Evolutionary conservation across 2,888 invertebrate species (phyloP).

Genomic region (Lottia gigantea): DNA sequence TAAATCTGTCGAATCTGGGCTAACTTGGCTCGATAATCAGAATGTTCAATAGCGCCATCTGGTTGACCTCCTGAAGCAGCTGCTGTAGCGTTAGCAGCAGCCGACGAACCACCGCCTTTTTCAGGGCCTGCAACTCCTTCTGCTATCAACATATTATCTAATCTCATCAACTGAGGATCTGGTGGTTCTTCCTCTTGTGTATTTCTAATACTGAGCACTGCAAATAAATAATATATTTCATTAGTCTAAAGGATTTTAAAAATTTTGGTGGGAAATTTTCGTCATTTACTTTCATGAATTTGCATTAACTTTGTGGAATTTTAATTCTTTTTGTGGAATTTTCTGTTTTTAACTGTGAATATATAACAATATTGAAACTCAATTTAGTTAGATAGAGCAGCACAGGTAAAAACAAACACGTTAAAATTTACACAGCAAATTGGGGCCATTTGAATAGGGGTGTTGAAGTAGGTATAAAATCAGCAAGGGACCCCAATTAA

Average conservation of each 20-base stretch:
- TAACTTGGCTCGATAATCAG: constrained; percentile 98
- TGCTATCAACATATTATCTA: constrained; percentile 97
- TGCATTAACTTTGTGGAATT: no score
- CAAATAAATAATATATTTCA: constrained; percentile 41
- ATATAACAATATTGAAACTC: no score
- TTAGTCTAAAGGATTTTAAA: no score
- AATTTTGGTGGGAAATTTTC: no score
- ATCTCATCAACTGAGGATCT: constrained; percentile 96
- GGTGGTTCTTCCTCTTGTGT: constrained; percentile 98
- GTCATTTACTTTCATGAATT: no score
- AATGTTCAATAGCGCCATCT: constrained; percentile 94
- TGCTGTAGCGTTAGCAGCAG: constrained; percentile 64
- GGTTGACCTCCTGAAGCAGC: constrained; percentile 65
- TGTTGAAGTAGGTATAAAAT: no score
- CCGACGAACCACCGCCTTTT: constrained; percentile 65
- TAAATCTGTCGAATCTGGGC: constrained; percentile 99
- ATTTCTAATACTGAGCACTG: constrained; percentile 92
- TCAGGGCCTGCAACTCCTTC: constrained; percentile 78
- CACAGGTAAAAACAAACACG: no score
- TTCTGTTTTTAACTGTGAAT: no score
- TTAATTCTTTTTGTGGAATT: no score
- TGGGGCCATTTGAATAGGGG: neutral
- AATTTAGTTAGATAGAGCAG: no score
- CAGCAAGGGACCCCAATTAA: no score
- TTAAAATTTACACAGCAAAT: no score